Base-by-base conservation (phyloP, 2,888 invertebrate species). In the Torymus tubicola region DNA sequence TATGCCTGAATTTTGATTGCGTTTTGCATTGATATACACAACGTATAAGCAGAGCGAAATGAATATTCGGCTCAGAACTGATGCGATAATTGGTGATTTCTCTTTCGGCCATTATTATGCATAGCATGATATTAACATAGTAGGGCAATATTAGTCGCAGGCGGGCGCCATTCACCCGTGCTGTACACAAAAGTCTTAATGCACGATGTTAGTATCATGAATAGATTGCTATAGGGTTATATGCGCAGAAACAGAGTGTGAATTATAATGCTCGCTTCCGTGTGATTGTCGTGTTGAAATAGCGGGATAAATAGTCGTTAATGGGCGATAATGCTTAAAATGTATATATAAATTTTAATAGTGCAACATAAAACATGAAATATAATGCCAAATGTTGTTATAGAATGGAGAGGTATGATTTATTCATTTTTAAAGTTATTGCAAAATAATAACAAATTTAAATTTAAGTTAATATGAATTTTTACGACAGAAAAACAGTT, bases 141-240 rank as follows among this genome's bases (percentile, higher is more conserved):
- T 21, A 3, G 1, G 57, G 57, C 73, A 79, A 79, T 79, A 79
- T 79, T 79, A 79, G 73, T 63, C 50, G 57, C 57, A 50, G 68
- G 12, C 31, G 4, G 10, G 58, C 18, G 13, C 57, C 24, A 77
- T 63, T 61, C 72, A 21, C n/a, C 60, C 31, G 12, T 0, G 14
- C 14, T 52, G 18, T 52, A 53, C 55, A 24, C 73, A 64, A 74
- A 63, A 79, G 79, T 79, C 79, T 74, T 79, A 74, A 79, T 74
- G 57, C 52, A 18, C 57, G 52, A 58, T 79, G 69, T 74, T 79
- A 68, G 69, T 52, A 55, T 24, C 60, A 67, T 79, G 79, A 79
- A 79, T 79, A 61, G 69, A 69, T 58, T 73, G 63, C 18, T n/a
- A n/a, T 21, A 16, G 57, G 52, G 10, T 65, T 21, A n/a, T n/a